A percentile compares a stretch with the other conserved stretches of the same genome.
phyloP scores from a whole-genome alignment of 2,888 invertebrate genomes.

The Odontocerum albicorne region DNA sequence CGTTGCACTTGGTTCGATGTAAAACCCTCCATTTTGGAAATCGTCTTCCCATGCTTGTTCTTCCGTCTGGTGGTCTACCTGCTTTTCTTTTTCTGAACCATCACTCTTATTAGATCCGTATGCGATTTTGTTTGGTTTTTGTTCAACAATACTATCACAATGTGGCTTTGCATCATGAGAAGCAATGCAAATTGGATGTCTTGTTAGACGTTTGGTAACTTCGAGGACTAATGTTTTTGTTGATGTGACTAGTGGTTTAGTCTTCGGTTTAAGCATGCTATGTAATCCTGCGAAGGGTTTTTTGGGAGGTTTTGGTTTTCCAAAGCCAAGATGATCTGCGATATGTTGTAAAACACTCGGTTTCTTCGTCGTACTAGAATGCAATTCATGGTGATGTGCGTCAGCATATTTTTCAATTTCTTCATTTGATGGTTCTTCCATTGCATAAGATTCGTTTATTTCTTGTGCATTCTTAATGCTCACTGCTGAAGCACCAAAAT shows the following conservation, averaged over 20 bases:
- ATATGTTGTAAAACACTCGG: conserved; percentile 13
- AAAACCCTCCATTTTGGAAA: conserved; percentile 13
- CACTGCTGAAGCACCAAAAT: no score
- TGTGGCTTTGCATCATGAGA: conserved; percentile 2
- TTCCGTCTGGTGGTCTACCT: neutral
- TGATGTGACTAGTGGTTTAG: conserved; percentile 10
- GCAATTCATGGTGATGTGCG: no score
- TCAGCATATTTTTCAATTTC: no score
- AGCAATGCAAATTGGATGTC: conserved; percentile 31
- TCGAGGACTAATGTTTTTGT: conserved; percentile 27
- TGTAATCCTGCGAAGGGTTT: conserved; percentile 15
- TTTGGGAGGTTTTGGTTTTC: conserved; percentile 10
- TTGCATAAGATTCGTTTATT: no score
- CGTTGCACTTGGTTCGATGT: conserved; percentile 25
- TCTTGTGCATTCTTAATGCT: no score
- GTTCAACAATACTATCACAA: neutral
- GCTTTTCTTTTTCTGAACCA: neutral
- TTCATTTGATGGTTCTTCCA: no score
- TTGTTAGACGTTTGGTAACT: conserved; percentile 22
- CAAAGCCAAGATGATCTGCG: conserved; percentile 2
- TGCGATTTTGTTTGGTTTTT: neutral
- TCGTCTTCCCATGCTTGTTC: conserved; percentile 16
- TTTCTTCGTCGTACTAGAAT: conserved; percentile 22
- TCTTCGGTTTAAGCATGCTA: conserved; percentile 7
- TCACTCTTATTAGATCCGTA: conserved; percentile 4